Evolutionary conservation across 2,113 vertebrate genomes (phyloP).

Genomic region (Anarrhichthys ocellatus): DNA sequence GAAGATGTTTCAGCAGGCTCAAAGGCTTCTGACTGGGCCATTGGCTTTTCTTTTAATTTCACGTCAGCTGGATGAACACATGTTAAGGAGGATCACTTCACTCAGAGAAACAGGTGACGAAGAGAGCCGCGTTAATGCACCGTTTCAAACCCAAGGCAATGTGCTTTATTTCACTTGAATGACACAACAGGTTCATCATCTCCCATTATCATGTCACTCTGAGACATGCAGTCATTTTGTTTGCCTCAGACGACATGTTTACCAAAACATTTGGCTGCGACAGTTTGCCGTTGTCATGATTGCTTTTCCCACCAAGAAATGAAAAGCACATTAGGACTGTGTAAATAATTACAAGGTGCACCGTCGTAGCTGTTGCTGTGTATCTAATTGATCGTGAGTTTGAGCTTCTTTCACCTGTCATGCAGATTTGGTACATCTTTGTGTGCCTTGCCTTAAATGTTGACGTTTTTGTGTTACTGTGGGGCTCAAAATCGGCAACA

Average conservation of each 20-base stretch:
- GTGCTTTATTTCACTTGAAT: conserved; percentile 42
- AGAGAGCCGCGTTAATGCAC: conserved; percentile 31
- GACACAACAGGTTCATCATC: conserved; percentile 40
- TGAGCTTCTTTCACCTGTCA: conserved; percentile 6
- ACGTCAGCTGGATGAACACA: conserved; percentile 4
- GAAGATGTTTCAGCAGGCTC: background rate
- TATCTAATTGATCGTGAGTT: background rate
- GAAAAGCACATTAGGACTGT: conserved; percentile 8
- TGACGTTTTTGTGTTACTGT: background rate
- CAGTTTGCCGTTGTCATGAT: conserved; percentile 10
- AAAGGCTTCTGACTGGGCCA: background rate
- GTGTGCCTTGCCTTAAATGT: background rate
- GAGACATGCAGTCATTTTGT: conserved; percentile 35
- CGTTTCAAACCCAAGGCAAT: conserved; percentile 42
- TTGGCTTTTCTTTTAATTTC: background rate
- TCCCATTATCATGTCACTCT: conserved; percentile 49
- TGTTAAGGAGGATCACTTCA: conserved; percentile 24
- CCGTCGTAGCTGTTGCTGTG: conserved; percentile 7
- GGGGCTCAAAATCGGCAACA: background rate
- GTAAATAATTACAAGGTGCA: conserved; percentile 22
- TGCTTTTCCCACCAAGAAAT: conserved; percentile 3
- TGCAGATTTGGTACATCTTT: background rate
- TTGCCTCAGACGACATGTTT: conserved; percentile 33
- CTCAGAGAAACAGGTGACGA: conserved; percentile 1
- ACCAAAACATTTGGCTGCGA: conserved; percentile 6